Percentiles rank a stretch among this genome's conserved stretches.
Evolutionary conservation across 2,888 invertebrate species (phyloP).

Genomic region (Rhyacophila evoluta): DNA sequence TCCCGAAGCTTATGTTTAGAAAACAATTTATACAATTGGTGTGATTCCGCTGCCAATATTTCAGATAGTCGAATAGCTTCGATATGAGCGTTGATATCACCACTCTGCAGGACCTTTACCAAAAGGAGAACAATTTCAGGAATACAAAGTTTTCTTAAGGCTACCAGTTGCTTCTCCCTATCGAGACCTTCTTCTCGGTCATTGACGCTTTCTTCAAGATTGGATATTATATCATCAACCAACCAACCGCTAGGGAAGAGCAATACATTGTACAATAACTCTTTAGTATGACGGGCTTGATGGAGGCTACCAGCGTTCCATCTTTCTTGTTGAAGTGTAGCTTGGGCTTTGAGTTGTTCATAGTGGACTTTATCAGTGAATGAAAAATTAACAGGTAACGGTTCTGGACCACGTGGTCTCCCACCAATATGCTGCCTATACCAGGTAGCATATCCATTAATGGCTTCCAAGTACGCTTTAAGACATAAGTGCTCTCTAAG

Average conservation of each 20-base stretch:
- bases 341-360: conserved; percentile 86
- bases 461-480: conserved; percentile 87
- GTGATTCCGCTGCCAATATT: conserved; percentile 82
- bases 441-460: conserved; percentile 92
- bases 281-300: conserved; percentile 82
- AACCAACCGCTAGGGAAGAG: conserved; percentile 94
- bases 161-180: conserved; percentile 78
- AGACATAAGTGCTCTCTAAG: conserved; percentile 89
- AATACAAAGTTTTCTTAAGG: conserved; percentile 83
- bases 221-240: conserved; percentile 74
- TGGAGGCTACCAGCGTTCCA: conserved; percentile 79
- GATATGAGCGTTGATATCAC: conserved; percentile 81
- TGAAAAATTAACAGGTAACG: conserved; percentile 71
- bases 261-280: conserved; percentile 86
- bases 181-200: conserved; percentile 65
- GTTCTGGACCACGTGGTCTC: conserved; percentile 79
- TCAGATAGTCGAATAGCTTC: conserved; percentile 79
- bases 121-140: conserved; percentile 86
- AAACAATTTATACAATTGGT: conserved; percentile 85
- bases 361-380: conserved; percentile 91
- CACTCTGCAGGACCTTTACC: conserved; percentile 82
- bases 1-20: conserved; percentile 82
- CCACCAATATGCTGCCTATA: conserved; percentile 84
- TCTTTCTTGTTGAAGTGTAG: conserved; percentile 81
- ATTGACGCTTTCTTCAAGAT: conserved; percentile 64